Conservation (phyloP, 2,888 invertebrate genomes). For the Boloria euphrosyne region DNA sequence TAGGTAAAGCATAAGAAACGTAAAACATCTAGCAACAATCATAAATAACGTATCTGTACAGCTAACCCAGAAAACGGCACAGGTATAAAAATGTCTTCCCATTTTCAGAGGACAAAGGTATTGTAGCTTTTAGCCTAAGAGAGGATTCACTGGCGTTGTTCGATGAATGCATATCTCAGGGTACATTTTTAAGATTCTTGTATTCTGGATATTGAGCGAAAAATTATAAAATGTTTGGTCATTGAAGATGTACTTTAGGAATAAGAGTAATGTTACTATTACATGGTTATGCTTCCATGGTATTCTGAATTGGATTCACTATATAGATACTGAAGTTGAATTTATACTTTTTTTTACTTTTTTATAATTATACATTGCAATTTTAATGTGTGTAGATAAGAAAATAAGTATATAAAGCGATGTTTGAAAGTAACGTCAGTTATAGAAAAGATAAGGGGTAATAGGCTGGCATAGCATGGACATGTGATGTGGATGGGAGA, state of each 20-base stretch:
- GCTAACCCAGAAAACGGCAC: constrained; percentile 25
- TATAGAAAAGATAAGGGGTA: no score
- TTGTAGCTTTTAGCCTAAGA: constrained; percentile 29
- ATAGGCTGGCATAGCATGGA: no score
- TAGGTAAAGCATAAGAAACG: background rate
- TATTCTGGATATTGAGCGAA: background rate
- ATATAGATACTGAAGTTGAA: no score
- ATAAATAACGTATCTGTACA: constrained; percentile 2
- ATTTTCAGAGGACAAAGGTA: constrained; percentile 26
- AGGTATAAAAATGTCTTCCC: constrained; percentile 22
- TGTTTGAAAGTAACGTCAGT: no score
- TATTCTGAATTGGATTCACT: no score
- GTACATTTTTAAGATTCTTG: constrained; percentile 14
- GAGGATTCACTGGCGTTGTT: constrained; percentile 31
- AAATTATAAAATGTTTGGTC: background rate
- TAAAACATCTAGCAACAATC: background rate
- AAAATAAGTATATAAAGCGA: no score
- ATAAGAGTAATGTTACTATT: no score
- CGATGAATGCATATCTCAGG: constrained; percentile 26
- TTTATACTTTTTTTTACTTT: no score
- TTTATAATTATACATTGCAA: no score
- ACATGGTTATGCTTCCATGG: no score
- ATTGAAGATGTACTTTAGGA: background rate
- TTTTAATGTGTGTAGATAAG: no score
- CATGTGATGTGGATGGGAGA: no score